phyloP scores from a whole-genome alignment of 1,140 invertebrate genomes.

The Anastrepha obliqua region DNA sequence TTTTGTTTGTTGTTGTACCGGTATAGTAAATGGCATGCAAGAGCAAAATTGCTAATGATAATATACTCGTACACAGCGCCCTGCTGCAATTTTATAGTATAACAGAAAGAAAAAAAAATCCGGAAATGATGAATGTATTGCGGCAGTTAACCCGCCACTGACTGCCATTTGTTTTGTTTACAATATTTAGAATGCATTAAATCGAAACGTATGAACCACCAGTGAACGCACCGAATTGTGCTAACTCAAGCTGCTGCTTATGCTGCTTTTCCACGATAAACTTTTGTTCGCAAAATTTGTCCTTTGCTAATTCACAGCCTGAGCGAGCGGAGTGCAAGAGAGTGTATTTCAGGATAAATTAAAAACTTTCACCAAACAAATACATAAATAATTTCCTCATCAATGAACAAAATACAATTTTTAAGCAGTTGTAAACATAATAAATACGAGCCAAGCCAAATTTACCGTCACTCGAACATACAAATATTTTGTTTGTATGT shows the following conservation, averaged over 20 bases:
- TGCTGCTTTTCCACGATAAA: not conserved
- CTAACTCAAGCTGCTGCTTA: not conserved
- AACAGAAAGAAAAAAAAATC: not conserved
- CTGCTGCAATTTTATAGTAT: too few relatives aligned
- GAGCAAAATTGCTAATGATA: not conserved
- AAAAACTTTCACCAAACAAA: conserved; percentile 55
- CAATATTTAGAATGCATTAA: conserved; percentile 7
- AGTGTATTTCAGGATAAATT: conserved; percentile 21
- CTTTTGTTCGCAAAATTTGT: not conserved
- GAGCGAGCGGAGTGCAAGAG: not conserved
- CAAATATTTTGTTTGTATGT: not conserved
- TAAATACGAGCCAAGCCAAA: not conserved
- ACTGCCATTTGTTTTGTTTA: conserved; percentile 42
- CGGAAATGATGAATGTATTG: not conserved
- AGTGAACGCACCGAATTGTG: not conserved
- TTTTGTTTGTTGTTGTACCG: not conserved
- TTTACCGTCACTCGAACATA: too few relatives aligned
- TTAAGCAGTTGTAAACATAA: conserved; percentile 19
- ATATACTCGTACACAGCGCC: not conserved
- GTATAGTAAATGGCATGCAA: not conserved
- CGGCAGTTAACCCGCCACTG: conserved; percentile 27
- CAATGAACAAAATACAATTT: conserved; percentile 57
- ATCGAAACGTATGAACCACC: not conserved
- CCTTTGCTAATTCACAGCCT: not conserved
- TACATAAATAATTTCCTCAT: conserved; percentile 59